phyloP scores from a whole-genome alignment of 2,797 vertebrate genomes.

The Austrolebias charrua region DNA sequence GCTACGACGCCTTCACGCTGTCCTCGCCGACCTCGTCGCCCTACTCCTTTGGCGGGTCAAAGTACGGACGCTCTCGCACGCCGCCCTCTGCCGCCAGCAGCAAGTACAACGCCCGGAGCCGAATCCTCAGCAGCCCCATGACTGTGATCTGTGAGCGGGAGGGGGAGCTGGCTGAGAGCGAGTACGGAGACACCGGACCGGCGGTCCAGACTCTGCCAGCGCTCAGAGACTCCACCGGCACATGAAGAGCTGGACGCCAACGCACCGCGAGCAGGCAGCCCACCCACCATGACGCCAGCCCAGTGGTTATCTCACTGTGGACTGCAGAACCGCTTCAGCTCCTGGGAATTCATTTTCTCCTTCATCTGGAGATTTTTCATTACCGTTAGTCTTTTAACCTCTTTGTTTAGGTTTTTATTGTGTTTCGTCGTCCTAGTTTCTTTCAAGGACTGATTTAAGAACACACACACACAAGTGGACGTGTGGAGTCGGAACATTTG shows the following conservation, averaged over 20 bases:
- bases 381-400: slow-evolving; percentile 43
- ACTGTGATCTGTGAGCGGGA: slow-evolving; percentile 96
- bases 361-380: slow-evolving; percentile 48
- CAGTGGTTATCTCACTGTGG: slow-evolving; percentile 39
- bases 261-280: slow-evolving; percentile 16
- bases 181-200: slow-evolving; percentile 51
- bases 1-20: slow-evolving; percentile 84
- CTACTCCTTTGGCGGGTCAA: slow-evolving; percentile 80
- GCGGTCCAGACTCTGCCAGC: slow-evolving; percentile 33
- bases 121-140: slow-evolving; percentile 99
- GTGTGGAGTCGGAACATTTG: no score
- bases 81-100: slow-evolving; percentile 97
- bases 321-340: slow-evolving; percentile 51
- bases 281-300: slow-evolving; percentile 32
- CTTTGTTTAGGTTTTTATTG: slow-evolving; percentile 54
- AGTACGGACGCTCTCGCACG: slow-evolving; percentile 89
- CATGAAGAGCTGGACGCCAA: slow-evolving; percentile 66
- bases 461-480: slow-evolving; percentile 37
- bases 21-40: slow-evolving; percentile 82
- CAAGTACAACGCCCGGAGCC: slow-evolving; percentile 90
- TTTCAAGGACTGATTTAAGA: slow-evolving; percentile 47
- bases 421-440: slow-evolving; percentile 41
- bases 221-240: slow-evolving; percentile 72
- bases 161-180: slow-evolving; percentile 81
- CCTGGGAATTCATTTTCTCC: slow-evolving; percentile 28